Base-by-base conservation (phyloP, 2,888 invertebrate species). In the Steinernema scapterisci region DNA sequence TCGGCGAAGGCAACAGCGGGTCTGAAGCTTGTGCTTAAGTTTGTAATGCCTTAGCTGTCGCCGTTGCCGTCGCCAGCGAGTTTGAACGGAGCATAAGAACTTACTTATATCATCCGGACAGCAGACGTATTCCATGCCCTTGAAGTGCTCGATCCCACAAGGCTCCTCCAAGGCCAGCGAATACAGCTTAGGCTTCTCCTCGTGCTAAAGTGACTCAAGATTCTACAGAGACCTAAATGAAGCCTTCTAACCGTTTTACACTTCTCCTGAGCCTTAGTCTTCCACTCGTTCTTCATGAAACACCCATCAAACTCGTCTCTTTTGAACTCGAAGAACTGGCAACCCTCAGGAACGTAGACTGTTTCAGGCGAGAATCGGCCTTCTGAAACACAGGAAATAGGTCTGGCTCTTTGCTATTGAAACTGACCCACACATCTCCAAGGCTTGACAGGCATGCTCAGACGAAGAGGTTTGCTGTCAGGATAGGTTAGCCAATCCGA, bases 361-460 rank as follows among this genome's bases (percentile, higher is more conserved):
- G n/a, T 13, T 16, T 63, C 63, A 27, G 63, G 6, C 27, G 16
- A 16, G 63, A 63, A 63, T 31, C 6, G 7, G 6, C 63, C 63
- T 27, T 63, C 63, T 63, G 16, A 38, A 31, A 25, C 1, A 3
- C 54, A 54, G n/a, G n/a, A n/a, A n/a, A n/a, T n/a, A n/a, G n/a
- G n/a, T n/a, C n/a, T n/a, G n/a, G n/a, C n/a, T n/a, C n/a, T 11
- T 16, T 16, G 9, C 16, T 31, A 6, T 16, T 16, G 31, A 31
- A 63, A 31, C 31, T 31, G 1, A 63, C 63, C 31, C 16, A 63
- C 38, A 38, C 63, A 63, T 63, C 63, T 63, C 63, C 63, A 63
- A 25, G 63, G 63, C 63, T 63, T 63, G 11, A 63, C 63, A 3
- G 27, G 5, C 31, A 63, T 16, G 2, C 7, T 27, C 31, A 63